phyloP scores from a whole-genome alignment of 2,113 vertebrate genomes.

The Thinocorus orbignyianus region DNA sequence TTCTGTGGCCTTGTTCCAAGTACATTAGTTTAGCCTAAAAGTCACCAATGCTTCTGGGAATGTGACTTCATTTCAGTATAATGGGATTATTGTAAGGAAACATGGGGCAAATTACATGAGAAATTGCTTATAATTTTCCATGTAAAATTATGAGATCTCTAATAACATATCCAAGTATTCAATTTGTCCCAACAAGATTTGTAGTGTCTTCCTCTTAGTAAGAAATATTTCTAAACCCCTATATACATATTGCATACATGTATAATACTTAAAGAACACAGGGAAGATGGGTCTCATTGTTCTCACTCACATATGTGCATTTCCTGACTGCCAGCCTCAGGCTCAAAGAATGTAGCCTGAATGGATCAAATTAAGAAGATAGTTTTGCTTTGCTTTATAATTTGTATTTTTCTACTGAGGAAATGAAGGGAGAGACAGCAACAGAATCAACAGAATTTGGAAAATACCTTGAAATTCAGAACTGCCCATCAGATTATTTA shows the following conservation, averaged over 20 bases:
- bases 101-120: background rate
- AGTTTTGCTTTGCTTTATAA: background rate
- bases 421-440: background rate
- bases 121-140: slow-evolving; percentile 2
- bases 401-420: background rate
- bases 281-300: background rate
- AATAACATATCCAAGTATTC: background rate
- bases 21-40: background rate
- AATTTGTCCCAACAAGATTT: background rate
- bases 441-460: background rate
- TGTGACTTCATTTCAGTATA: background rate
- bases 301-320: background rate
- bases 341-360: background rate
- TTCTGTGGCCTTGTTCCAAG: background rate
- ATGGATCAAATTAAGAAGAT: background rate
- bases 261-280: background rate
- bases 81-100: slow-evolving; percentile 30
- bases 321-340: background rate
- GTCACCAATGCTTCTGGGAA: background rate
- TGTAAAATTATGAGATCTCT: background rate
- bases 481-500: background rate
- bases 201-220: background rate
- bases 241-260: background rate
- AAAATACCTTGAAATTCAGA: background rate
- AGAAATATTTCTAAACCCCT: background rate